Evolutionary conservation across 2,888 invertebrate species (phyloP).

Genomic region (Lasius platythorax): DNA sequence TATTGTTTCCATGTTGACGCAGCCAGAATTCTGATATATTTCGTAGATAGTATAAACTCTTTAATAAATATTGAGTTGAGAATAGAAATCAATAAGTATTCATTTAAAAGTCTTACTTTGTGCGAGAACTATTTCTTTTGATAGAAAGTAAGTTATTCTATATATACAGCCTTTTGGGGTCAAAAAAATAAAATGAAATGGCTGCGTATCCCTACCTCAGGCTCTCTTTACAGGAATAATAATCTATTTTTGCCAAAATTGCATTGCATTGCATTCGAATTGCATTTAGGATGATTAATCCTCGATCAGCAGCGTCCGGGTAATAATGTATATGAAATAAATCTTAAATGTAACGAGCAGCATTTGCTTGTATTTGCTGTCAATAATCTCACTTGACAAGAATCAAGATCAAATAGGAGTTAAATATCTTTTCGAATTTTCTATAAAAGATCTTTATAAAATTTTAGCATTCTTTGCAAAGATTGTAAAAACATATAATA

Average conservation of each 20-base stretch:
- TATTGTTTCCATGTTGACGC: slow-evolving; percentile 23
- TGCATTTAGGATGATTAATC: slow-evolving; percentile 23
- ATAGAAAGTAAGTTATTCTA: neutral
- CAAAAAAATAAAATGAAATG: neutral
- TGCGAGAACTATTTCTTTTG: neutral
- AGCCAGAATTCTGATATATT: neutral
- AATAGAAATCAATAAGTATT: neutral
- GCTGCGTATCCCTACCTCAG: slow-evolving; percentile 40
- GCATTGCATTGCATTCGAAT: slow-evolving; percentile 3
- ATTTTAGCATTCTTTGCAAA: neutral
- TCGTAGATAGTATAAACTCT: slow-evolving; percentile 3
- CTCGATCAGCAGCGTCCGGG: slow-evolving; percentile 6
- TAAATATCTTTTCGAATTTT: neutral
- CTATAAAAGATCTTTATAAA: neutral
- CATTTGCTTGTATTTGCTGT: neutral
- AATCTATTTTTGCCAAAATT: slow-evolving; percentile 15
- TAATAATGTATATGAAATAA: neutral
- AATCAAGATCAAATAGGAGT: neutral
- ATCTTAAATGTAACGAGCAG: neutral
- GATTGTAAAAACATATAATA: neutral
- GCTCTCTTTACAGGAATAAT: slow-evolving; percentile 35
- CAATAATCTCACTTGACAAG: neutral
- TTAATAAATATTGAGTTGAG: neutral
- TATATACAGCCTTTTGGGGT: neutral
- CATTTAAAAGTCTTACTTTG: neutral